Evolutionary conservation across 2,113 vertebrate genomes (phyloP).

Genomic region (Anarhynchus alexandrinus): DNA sequence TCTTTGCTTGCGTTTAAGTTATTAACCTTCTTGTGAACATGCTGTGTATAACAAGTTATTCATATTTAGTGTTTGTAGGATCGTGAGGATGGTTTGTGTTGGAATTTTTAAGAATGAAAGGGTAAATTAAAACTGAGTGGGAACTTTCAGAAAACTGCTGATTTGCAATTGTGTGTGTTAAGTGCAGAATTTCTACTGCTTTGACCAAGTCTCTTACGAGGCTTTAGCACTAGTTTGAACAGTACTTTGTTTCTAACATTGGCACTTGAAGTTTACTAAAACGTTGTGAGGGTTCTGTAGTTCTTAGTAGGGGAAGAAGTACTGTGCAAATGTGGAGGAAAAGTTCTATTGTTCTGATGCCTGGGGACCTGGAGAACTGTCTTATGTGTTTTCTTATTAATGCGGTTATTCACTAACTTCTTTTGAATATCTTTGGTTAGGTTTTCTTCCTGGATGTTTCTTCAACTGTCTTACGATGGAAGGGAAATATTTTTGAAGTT

Average conservation of each 20-base stretch:
- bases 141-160: not conserved
- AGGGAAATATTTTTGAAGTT: slow-evolving; percentile 55
- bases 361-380: not conserved
- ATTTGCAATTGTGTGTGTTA: not conserved
- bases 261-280: not conserved
- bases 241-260: not conserved
- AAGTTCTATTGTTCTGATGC: not conserved
- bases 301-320: not conserved
- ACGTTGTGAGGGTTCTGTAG: not conserved
- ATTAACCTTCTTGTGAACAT: not conserved
- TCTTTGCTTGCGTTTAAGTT: not conserved
- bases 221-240: not conserved
- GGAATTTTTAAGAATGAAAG: not conserved
- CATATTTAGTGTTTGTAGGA: not conserved
- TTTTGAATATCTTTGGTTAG: slow-evolving; percentile 60
- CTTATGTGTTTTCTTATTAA: not conserved
- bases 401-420: slow-evolving; percentile 19
- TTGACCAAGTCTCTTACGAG: not conserved
- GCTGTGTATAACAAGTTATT: not conserved
- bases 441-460: slow-evolving; percentile 66
- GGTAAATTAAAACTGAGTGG: not conserved
- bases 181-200: not conserved
- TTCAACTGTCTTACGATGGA: slow-evolving; percentile 56
- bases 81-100: not conserved
- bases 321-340: not conserved